These are phyloP conservation scores for Pelagia noctiluca DNA, from an alignment of 30 jellyfish, hydroid and myxozoan genomes.

Conservation along the genomic window DNA sequence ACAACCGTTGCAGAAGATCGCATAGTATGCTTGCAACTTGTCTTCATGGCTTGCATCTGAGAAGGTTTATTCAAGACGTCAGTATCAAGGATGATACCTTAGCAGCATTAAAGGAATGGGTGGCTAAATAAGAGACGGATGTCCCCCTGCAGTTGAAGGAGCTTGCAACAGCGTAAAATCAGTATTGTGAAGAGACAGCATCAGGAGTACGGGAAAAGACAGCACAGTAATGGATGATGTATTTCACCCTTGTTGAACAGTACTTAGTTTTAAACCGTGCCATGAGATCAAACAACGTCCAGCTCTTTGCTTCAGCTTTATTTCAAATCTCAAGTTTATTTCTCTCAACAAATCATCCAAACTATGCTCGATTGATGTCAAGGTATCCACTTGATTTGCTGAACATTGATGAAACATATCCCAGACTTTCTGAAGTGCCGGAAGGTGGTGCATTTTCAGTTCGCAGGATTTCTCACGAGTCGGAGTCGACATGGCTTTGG, in stretches of 20 bases:
- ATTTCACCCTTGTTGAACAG: conserved; percentile 7
- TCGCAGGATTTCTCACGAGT: not conserved
- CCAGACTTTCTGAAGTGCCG: conserved; percentile 2
- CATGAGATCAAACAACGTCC: not conserved
- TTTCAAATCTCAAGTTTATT: not conserved
- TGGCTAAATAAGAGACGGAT: conserved; percentile 7
- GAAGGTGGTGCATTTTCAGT: conserved; percentile 2
- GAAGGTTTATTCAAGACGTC: conserved; percentile 35
- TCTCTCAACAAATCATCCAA: not conserved
- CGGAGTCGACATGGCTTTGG: conserved; percentile 7
- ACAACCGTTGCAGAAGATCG: conserved; percentile 39
- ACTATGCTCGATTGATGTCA: not conserved
- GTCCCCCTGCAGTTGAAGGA: conserved; percentile 1
- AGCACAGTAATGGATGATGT: conserved; percentile 49
- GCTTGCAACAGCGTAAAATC: conserved; percentile 1
- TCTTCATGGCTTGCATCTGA: conserved; percentile 18
- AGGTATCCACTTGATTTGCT: conserved; percentile 1
- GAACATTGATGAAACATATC: not conserved
- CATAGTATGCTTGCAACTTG: conserved; percentile 14
- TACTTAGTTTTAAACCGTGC: not conserved
- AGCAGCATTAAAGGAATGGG: conserved; percentile 7
- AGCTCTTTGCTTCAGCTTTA: not conserved
- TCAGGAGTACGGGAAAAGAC: conserved; percentile 23
- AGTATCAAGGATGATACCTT: conserved; percentile 12
- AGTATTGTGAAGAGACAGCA: conserved; percentile 16